These are phyloP conservation scores for Osmerus mordax DNA, from an alignment of 2,113 vertebrate genomes.

Conservation along the genomic window DNA sequence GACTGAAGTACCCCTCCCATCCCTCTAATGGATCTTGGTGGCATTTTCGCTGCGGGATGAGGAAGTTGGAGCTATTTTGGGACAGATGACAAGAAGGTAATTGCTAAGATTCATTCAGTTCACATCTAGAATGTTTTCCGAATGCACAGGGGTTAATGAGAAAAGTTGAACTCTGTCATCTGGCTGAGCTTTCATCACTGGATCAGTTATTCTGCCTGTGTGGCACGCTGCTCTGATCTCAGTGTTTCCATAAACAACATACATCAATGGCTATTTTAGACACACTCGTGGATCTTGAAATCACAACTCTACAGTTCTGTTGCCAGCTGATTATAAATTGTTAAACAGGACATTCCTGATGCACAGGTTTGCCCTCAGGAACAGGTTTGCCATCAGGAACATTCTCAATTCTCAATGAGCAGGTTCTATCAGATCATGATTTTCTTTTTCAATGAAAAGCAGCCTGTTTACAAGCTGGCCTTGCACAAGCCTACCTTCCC, in stretches of 20 bases:
- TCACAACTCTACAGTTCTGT: not conserved
- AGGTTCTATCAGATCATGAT: too few species aligned
- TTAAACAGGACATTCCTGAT: too few species aligned
- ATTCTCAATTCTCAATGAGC: too few species aligned
- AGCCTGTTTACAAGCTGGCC: too few species aligned
- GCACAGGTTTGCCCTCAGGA: too few species aligned
- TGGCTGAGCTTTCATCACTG: slow-evolving; percentile 15
- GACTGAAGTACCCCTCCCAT: too few species aligned
- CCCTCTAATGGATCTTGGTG: slow-evolving; percentile 2
- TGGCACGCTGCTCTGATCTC: slow-evolving; percentile 15
- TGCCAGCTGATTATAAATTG: too few species aligned
- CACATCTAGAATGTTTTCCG: slow-evolving; percentile 32
- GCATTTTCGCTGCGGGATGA: not conserved
- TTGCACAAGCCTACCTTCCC: too few species aligned
- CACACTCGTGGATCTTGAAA: not conserved
- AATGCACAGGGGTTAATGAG: slow-evolving; percentile 44
- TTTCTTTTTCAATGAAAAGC: too few species aligned
- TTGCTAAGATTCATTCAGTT: slow-evolving; percentile 28
- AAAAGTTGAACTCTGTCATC: slow-evolving; percentile 34
- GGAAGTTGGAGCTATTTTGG: slow-evolving; percentile 21
- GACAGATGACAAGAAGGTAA: slow-evolving; percentile 22
- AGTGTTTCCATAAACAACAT: slow-evolving; percentile 22
- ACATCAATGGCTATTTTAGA: not conserved
- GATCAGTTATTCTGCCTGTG: slow-evolving; percentile 24
- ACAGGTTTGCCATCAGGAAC: too few species aligned